Evolutionary conservation across 2,797 vertebrate genomes (phyloP), one percentile per base, ranked within the genome.

Genomic region (Brotula barbata): DNA sequence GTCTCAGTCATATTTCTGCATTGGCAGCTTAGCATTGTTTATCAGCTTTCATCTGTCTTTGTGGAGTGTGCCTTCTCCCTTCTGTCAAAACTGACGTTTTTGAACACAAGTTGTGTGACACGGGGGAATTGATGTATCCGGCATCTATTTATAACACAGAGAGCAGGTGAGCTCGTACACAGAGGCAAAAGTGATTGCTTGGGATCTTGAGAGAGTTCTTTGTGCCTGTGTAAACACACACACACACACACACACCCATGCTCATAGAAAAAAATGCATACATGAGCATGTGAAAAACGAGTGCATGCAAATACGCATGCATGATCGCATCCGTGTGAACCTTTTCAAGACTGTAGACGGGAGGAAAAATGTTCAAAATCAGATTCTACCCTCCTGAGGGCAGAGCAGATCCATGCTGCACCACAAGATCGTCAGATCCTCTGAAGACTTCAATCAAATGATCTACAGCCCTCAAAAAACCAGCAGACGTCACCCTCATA

Each of bases 81-180:
- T 81, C 59, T 68, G 75, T 80, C 68, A 71, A 53, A 82, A 74
- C 64, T 53, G 15, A 55, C 2, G 41, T 73, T 78, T 73, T 72
- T 81, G 49, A 75, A 71, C 58, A 56, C 62, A 57, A 68, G 65
- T 54, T 67, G 68, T 40, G 62, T 64, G 64, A 78, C 75, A 73
- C 50, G 0, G 64, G 74, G 82, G 78, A 82, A 64, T 58, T 64
- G 59, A 65, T 53, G 64, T 44, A 75, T 80, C 58, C 55, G 21
- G 43, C 7, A 7, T 81, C 83, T 87, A 84, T 81, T 78, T 84
- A 82, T 85, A 82, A 71, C 77, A 58, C 58, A 70, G 34, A 66
- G 49, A 68, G 75, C 63, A 81, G 65, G 77, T 88, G 80, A 73
- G 60, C 41, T 6, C 19, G 60, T 62, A 49, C 61, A 64, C 55